Conservation (phyloP, 2,888 invertebrate species). For the Alloplasta piceator region DNA sequence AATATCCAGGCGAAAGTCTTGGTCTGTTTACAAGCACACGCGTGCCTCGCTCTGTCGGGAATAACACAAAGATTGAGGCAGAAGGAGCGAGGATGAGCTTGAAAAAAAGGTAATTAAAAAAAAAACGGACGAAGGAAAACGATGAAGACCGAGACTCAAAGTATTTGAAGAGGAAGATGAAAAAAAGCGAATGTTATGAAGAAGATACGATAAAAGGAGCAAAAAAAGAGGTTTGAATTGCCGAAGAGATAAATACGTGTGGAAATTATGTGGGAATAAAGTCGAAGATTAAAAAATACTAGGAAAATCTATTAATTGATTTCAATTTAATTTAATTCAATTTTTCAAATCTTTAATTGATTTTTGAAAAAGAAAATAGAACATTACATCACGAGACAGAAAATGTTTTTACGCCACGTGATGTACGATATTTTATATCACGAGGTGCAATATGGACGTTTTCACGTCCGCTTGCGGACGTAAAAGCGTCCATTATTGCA, state of each 20-base stretch:
- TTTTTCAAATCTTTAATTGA: no score
- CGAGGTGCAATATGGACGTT: no score
- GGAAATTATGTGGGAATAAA: background rate
- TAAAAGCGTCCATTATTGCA: no score
- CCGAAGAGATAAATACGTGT: background rate
- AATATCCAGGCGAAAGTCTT: slow-evolving; percentile 31
- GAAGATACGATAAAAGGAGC: background rate
- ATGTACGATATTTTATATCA: no score
- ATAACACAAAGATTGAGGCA: slow-evolving; percentile 13
- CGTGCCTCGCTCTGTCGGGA: slow-evolving; percentile 46
- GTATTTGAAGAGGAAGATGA: background rate
- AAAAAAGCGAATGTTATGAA: background rate
- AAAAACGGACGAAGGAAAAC: background rate
- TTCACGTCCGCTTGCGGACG: no score
- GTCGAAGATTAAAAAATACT: background rate
- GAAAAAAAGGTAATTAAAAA: background rate
- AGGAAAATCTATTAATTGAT: no score
- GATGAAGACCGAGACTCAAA: no score
- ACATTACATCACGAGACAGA: no score
- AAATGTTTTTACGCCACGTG: no score
- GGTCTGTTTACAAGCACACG: slow-evolving; percentile 57
- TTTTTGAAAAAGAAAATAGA: background rate
- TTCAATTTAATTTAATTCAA: no score
- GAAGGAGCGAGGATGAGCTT: background rate
- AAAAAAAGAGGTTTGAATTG: background rate